Conservation (phyloP, 1,140 invertebrate genomes). For the Luehdorfia chinensis region DNA sequence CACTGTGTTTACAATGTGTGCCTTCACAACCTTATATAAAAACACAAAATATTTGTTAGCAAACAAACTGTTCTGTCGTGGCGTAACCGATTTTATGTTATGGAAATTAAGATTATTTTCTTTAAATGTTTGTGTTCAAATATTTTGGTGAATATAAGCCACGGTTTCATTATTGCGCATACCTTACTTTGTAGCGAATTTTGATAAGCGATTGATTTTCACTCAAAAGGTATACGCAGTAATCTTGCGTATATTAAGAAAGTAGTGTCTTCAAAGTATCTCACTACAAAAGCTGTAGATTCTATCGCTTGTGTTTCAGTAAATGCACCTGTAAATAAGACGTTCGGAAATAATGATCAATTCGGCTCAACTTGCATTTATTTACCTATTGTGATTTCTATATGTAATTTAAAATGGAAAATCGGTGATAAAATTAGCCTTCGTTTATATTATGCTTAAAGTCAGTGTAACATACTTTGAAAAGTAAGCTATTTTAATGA, state of each 20-base stretch:
- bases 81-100: too few species aligned
- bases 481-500: too few species aligned
- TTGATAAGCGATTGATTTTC: not conserved
- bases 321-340: constrained; percentile 38
- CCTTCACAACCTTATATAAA: constrained; percentile 18
- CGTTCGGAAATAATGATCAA: not conserved
- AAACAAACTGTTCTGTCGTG: constrained; percentile 14
- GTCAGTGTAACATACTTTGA: too few species aligned
- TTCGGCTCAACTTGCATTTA: too few species aligned
- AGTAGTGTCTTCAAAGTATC: not conserved
- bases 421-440: too few species aligned
- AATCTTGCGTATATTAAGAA: not conserved
- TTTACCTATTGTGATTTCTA: too few species aligned
- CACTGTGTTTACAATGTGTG: constrained; percentile 57
- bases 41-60: constrained; percentile 19
- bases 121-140: constrained; percentile 11
- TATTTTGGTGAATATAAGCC: constrained; percentile 13
- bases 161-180: not conserved
- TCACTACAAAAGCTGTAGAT: constrained; percentile 37
- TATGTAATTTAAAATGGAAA: too few species aligned
- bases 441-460: too few species aligned
- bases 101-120: too few species aligned
- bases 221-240: not conserved
- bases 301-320: constrained; percentile 36
- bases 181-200: not conserved